phyloP scores from a whole-genome alignment of 2,888 invertebrate species.

The Agonopterix heracliana region DNA sequence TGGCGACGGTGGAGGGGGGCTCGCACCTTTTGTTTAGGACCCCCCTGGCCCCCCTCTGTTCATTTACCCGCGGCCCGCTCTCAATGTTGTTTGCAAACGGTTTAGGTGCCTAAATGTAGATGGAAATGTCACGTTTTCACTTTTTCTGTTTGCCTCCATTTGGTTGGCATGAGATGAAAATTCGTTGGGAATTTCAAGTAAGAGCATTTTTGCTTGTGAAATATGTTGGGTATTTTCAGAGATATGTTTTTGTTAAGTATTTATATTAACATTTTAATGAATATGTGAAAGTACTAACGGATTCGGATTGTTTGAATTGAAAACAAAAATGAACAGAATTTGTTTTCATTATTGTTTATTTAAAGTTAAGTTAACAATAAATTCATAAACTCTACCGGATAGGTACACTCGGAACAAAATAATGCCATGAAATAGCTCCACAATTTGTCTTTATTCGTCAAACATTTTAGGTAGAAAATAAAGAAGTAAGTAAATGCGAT shows the following conservation, averaged over 20 bases:
- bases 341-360: too few species aligned
- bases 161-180: not conserved
- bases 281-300: too few species aligned
- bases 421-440: too few species aligned
- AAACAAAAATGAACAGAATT: too few species aligned
- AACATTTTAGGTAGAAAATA: too few species aligned
- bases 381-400: too few species aligned
- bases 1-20: conserved; percentile 43
- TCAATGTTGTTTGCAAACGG: conserved; percentile 70
- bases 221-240: not conserved
- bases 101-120: conserved; percentile 71
- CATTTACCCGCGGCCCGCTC: conserved; percentile 63
- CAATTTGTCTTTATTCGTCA: too few species aligned
- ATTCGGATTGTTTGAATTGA: too few species aligned
- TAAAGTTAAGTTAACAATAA: too few species aligned
- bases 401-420: too few species aligned
- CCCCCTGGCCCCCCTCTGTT: conserved; percentile 45
- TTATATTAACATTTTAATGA: too few species aligned
- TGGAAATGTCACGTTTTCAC: conserved; percentile 71
- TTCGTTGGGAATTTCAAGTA: not conserved
- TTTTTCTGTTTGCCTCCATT: conserved; percentile 45
- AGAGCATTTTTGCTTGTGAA: not conserved
- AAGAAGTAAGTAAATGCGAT: too few species aligned
- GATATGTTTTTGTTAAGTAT: not conserved
- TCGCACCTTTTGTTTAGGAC: conserved; percentile 75